Evolutionary conservation across 2,888 invertebrate species (phyloP).

Genomic region (Peribatodes rhomboidaria): DNA sequence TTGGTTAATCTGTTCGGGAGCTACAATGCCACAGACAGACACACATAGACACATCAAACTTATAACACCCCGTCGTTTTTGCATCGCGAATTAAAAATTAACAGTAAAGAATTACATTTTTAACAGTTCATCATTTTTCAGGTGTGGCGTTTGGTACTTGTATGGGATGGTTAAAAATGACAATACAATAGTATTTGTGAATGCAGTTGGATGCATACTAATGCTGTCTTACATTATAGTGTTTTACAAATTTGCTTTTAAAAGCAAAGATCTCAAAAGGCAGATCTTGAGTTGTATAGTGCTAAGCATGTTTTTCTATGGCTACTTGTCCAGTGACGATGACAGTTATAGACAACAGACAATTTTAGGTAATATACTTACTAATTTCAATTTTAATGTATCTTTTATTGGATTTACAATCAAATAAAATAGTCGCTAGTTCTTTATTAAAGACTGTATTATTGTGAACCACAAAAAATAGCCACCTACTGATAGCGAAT

Average conservation of each 20-base stretch:
- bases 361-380: constrained; percentile 79
- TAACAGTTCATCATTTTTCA: constrained; percentile 68
- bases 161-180: constrained; percentile 93
- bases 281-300: constrained; percentile 86
- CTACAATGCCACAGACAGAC: no score
- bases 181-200: constrained; percentile 90
- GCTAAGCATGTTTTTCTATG: constrained; percentile 84
- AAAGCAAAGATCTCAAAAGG: constrained; percentile 88
- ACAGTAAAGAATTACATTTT: no score
- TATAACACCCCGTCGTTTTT: no score
- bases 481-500: no score
- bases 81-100: no score
- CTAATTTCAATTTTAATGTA: background rate
- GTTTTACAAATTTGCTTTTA: constrained; percentile 91
- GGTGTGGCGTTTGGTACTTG: constrained; percentile 92
- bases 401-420: no score
- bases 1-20: no score
- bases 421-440: background rate
- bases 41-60: no score
- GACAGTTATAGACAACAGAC: constrained; percentile 83
- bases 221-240: constrained; percentile 90
- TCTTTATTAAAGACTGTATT: background rate
- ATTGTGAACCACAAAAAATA: no score
- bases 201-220: constrained; percentile 90
- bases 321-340: constrained; percentile 86